phyloP scores from a whole-genome alignment of 2,888 invertebrate species.

The Dolichopus griseipennis region DNA sequence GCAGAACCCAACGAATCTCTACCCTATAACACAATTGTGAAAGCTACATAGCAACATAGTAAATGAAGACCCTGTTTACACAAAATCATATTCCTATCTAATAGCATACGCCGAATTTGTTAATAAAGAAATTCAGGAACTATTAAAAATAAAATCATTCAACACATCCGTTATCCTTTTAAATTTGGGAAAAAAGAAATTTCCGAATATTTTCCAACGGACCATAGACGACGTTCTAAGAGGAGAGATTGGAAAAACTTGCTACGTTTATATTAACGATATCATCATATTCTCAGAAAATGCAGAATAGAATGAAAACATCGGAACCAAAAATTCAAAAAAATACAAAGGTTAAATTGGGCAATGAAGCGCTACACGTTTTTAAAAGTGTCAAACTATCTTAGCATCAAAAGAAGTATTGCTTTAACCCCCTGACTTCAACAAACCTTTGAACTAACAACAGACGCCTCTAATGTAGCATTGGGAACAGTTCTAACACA shows the following conservation, averaged over 20 bases:
- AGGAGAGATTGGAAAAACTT: too few species aligned
- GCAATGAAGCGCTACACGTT: too few species aligned
- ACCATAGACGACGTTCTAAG: too few species aligned
- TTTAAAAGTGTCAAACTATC: constrained; percentile 13
- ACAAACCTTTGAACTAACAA: constrained; percentile 11
- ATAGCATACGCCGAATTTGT: too few species aligned
- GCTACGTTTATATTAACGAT: too few species aligned
- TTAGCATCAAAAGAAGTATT: constrained; percentile 12
- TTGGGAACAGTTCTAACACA: constrained; percentile 11
- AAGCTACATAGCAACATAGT: too few species aligned
- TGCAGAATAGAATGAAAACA: neutral
- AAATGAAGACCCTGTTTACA: too few species aligned
- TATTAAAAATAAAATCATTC: neutral
- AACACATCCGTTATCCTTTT: neutral
- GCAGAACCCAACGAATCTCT: too few species aligned
- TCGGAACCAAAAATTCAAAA: neutral
- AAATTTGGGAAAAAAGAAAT: neutral
- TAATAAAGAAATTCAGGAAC: neutral
- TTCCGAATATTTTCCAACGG: constrained; percentile 11
- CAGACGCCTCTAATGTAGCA: too few species aligned
- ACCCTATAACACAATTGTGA: too few species aligned
- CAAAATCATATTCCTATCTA: too few species aligned
- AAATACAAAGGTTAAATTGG: neutral
- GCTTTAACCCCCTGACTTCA: constrained; percentile 11
- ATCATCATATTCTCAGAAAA: neutral